Evolutionary conservation across 92 coral and sea anemone species (phyloP).

Genomic region (Epizoanthus scotinus): DNA sequence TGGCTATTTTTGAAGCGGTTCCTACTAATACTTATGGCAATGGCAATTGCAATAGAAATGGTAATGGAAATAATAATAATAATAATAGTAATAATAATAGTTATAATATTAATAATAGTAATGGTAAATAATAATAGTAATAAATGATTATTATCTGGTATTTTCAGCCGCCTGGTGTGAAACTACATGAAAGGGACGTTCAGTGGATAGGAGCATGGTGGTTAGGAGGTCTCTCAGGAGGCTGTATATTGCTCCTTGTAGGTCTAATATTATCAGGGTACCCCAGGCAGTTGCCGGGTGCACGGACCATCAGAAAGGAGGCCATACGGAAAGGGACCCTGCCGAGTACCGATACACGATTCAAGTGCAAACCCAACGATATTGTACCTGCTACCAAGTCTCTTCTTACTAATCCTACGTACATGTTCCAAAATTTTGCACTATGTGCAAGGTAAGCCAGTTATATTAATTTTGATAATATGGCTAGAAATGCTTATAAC

Average conservation of each 20-base stretch:
- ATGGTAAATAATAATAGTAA: too few species aligned
- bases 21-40: too few species aligned
- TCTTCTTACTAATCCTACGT: constrained; percentile 57
- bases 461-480: too few species aligned
- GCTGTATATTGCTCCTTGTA: constrained; percentile 50
- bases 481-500: too few species aligned
- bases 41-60: too few species aligned
- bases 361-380: constrained; percentile 48
- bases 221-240: constrained; percentile 72
- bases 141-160: not conserved
- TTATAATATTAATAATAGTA: too few species aligned
- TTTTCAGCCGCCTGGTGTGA: constrained; percentile 58
- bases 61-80: too few species aligned
- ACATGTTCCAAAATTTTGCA: constrained; percentile 78
- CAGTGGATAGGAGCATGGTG: constrained; percentile 90
- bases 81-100: too few species aligned
- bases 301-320: constrained; percentile 58
- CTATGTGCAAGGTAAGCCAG: constrained; percentile 47
- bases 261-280: constrained; percentile 64
- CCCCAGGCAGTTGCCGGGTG: constrained; percentile 71
- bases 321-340: constrained; percentile 67
- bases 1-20: too few species aligned
- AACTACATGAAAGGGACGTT: constrained; percentile 53
- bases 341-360: constrained; percentile 16
- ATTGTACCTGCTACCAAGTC: constrained; percentile 74